Evolutionary conservation across 2,797 vertebrate species (phyloP).

Genomic region (Propithecus deckenii): DNA sequence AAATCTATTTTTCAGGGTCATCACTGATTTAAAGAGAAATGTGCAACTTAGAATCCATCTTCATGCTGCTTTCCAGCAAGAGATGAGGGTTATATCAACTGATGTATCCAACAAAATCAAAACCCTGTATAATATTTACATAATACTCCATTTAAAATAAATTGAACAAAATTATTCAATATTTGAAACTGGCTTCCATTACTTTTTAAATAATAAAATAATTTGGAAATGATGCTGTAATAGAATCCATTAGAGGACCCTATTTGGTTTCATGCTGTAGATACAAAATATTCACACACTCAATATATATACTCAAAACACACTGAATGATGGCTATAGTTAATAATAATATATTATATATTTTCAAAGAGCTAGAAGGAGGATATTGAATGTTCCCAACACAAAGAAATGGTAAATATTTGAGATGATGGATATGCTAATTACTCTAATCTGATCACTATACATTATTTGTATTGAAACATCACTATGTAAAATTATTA

Average conservation of each 20-base stretch:
- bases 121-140: not conserved
- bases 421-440: too few species aligned
- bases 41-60: slow-evolving; percentile 46
- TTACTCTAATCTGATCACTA: too few species aligned
- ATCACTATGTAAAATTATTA: too few species aligned
- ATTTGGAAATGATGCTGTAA: not conserved
- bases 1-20: slow-evolving; percentile 54
- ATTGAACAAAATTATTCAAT: not conserved
- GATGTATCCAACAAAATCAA: not conserved
- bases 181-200: not conserved
- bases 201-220: not conserved
- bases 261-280: not conserved
- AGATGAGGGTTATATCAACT: not conserved
- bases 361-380: too few species aligned
- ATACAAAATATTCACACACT: not conserved
- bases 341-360: too few species aligned
- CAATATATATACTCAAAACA: not conserved
- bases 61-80: not conserved
- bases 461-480: too few species aligned
- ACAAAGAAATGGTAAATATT: too few species aligned
- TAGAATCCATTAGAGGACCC: not conserved
- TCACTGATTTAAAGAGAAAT: slow-evolving; percentile 74
- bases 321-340: too few species aligned
- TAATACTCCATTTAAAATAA: not conserved
- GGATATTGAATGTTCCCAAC: too few species aligned